Evolutionary conservation across 2,888 invertebrate genomes (phyloP), one percentile per base, ranked within the genome.

Genomic region (Parnassius smintheus): DNA sequence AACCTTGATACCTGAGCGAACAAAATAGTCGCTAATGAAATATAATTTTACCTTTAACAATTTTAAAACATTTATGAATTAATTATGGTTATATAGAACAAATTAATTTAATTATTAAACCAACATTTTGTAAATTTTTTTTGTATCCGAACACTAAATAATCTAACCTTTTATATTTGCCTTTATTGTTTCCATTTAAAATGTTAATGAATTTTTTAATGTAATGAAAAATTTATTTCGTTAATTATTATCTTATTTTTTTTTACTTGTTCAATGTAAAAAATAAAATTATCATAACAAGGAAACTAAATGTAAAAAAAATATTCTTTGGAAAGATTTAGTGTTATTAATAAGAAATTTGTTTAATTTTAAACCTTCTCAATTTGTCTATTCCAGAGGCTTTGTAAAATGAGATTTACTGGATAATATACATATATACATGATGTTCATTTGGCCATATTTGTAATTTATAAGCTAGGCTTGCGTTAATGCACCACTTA

Each of bases 401-500:
- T 56, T 56, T 52, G 35, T 52, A 35, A n/a, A 52, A 49, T 46
- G n/a, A 12, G 13, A 49, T 9, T 7, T 46, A 9, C 9, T 49
- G 9, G 7, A 49, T 18, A 49, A n/a, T 11, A 35, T 25, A n/a
- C 12, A 35, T 13, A 55, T 55, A 18, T 55, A 44, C 44, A 45
- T 55, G 8, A 55, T 56, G 56, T 56, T 35, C n/a, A 56, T 56
- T 56, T 56, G 48, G 49, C 56, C 56, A 56, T 56, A 56, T 13
- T 49, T 49, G 7, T 56, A 49, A 49, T 12, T 48, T 49, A 12
- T 56, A 56, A 41, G 56, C 45, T 56, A 56, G 54, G 22, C 44
- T 44, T 3, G 54, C 2, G 12, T 41, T 13, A 48, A 12, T 41
- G n/a, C 35, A 10, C 53, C 41, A 42, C 13, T 13, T 53, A n/a